Conservation (phyloP, 2,797 vertebrate species). For the Linurgus olivaceus region DNA sequence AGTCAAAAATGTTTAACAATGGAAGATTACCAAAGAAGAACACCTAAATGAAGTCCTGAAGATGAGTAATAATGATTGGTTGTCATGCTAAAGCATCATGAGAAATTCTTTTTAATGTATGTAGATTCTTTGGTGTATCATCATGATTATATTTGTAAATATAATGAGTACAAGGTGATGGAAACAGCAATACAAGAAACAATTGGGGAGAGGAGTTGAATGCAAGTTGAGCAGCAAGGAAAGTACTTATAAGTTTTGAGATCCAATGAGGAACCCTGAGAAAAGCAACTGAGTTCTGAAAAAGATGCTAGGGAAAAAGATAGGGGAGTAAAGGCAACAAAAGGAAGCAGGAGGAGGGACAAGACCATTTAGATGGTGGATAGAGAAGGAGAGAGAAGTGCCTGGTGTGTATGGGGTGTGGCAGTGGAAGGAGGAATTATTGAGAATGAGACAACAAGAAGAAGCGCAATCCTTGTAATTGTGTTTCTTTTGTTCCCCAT, state of each 20-base stretch:
- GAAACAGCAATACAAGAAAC: neutral
- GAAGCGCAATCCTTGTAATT: accelerated
- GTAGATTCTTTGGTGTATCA: neutral
- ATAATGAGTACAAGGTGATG: neutral
- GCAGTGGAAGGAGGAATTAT: neutral
- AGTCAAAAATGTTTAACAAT: neutral
- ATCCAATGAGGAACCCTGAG: neutral
- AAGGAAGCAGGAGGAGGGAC: neutral
- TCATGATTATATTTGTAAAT: neutral
- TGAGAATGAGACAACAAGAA: neutral
- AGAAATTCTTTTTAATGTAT: neutral
- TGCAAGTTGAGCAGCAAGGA: neutral
- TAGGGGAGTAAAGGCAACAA: neutral
- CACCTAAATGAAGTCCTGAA: neutral
- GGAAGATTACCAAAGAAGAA: neutral
- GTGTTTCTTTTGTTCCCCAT: neutral
- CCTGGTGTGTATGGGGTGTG: neutral
- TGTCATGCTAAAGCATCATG: neutral
- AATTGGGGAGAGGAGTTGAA: neutral
- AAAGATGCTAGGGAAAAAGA: neutral
- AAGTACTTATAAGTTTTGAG: neutral
- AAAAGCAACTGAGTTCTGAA: neutral
- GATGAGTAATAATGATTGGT: neutral
- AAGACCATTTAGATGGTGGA: neutral
- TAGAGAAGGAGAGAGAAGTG: neutral